These are phyloP conservation scores for Trachymyrmex cornetzi DNA, from an alignment of 1,140 invertebrate species.

Conservation along the genomic window DNA sequence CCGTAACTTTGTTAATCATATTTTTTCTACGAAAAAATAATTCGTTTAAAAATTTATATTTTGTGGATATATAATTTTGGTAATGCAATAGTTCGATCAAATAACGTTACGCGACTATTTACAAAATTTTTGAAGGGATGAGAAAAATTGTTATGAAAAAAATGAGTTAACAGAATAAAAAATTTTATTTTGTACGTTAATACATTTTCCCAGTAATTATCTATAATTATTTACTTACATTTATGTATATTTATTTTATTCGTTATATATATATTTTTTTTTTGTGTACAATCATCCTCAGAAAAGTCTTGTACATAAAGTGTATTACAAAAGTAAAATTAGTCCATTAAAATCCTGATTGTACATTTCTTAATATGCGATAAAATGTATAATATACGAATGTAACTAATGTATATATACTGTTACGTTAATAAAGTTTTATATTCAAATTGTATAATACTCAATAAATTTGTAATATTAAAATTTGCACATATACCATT, in stretches of 20 bases:
- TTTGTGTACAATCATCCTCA: slow-evolving; percentile 14
- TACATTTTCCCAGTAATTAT: slow-evolving; percentile 5
- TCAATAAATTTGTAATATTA: slow-evolving; percentile 20
- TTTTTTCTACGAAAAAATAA: background rate
- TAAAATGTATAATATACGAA: slow-evolving; percentile 39
- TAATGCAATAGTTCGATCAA: slow-evolving; percentile 13
- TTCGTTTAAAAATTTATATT: slow-evolving; percentile 19
- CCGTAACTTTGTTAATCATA: background rate
- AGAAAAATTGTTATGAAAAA: background rate
- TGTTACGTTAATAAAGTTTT: slow-evolving; percentile 53
- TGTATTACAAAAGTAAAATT: slow-evolving; percentile 21
- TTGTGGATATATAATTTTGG: background rate
- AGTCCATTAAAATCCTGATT: slow-evolving; percentile 12
- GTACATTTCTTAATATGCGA: slow-evolving; percentile 33
- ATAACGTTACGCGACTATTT: background rate
- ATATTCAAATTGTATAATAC: slow-evolving; percentile 42
- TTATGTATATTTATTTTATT: slow-evolving; percentile 10
- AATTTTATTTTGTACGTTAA: slow-evolving; percentile 36
- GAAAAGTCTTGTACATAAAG: slow-evolving; percentile 30
- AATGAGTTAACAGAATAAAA: slow-evolving; percentile 46
- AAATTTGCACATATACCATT: slow-evolving; percentile 15
- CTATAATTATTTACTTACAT: slow-evolving; percentile 13
- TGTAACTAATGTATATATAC: slow-evolving; percentile 55
- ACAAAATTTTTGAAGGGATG: background rate
- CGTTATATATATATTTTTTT: background rate